Evolutionary conservation across 2,888 invertebrate genomes (phyloP).

Genomic region (Alcis repandata): DNA sequence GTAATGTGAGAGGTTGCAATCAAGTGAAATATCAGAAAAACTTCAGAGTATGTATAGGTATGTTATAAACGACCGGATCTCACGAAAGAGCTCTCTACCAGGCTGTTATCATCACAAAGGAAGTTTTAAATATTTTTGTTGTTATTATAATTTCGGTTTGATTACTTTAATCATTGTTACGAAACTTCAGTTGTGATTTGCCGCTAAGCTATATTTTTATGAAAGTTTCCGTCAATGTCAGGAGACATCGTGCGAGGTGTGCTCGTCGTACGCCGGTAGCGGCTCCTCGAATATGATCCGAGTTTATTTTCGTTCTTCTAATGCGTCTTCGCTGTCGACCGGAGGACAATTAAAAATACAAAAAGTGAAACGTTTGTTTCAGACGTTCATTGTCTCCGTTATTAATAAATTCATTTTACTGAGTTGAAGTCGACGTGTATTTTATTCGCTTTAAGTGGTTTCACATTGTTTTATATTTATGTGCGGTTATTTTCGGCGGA

Average conservation of each 20-base stretch:
- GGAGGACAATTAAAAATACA: slow-evolving; percentile 86
- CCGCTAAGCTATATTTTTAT: neutral
- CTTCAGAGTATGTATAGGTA: neutral
- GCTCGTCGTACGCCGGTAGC: slow-evolving; percentile 46
- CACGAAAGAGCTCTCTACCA: neutral
- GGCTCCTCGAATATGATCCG: slow-evolving; percentile 81
- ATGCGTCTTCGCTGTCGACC: slow-evolving; percentile 83
- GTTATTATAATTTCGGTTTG: too few relatives aligned
- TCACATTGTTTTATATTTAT: slow-evolving; percentile 87
- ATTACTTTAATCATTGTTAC: neutral
- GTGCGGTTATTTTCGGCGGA: slow-evolving; percentile 85
- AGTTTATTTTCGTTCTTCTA: slow-evolving; percentile 85
- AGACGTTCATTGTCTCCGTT: slow-evolving; percentile 87
- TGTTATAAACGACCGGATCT: neutral
- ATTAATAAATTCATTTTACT: slow-evolving; percentile 87
- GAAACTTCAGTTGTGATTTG: neutral
- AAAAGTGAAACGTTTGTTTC: slow-evolving; percentile 85
- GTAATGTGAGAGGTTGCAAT: neutral
- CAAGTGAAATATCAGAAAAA: neutral
- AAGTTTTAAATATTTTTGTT: too few relatives aligned
- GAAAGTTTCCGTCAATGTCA: slow-evolving; percentile 27
- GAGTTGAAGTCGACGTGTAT: slow-evolving; percentile 85
- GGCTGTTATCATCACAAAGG: too few relatives aligned
- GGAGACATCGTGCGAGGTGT: slow-evolving; percentile 38
- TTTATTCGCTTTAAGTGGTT: slow-evolving; percentile 87